phyloP scores from a whole-genome alignment of 1,140 invertebrate species.

The Drosophila nasuta region DNA sequence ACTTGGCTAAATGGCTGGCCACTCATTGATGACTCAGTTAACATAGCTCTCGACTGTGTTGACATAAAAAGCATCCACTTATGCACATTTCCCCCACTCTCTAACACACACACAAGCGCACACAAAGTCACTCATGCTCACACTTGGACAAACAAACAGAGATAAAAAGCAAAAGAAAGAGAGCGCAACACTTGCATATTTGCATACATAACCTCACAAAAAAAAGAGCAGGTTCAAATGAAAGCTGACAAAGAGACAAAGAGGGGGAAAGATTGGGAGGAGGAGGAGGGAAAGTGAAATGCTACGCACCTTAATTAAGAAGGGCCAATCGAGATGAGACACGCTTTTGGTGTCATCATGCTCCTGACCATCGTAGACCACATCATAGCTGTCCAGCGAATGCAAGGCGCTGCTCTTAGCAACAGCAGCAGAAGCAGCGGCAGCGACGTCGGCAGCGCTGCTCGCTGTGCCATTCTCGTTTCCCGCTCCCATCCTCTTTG shows the following conservation, averaged over 20 bases:
- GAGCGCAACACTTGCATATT: conserved; percentile 33
- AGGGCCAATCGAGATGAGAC: conserved; percentile 79
- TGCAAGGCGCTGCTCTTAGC: conserved; percentile 29
- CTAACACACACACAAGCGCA: conserved; percentile 5
- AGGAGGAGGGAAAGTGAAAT: conserved; percentile 7
- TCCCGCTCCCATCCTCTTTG: conserved; percentile 14
- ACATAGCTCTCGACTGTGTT: conserved; percentile 42
- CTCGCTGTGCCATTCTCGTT: conserved; percentile 2
- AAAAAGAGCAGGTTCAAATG: conserved; percentile 10
- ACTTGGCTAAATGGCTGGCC: conserved; percentile 22
- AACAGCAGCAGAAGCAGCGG: neutral
- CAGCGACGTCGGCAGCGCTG: neutral
- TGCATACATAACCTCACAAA: conserved; percentile 69
- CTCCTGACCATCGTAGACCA: conserved; percentile 67
- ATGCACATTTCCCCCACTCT: conserved; percentile 32
- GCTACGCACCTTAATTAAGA: conserved; percentile 77
- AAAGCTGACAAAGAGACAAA: neutral
- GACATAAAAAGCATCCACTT: conserved; percentile 61
- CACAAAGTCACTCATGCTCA: conserved; percentile 7
- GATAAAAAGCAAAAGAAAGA: conserved; percentile 11
- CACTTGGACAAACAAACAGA: conserved; percentile 2
- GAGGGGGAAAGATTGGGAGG: neutral
- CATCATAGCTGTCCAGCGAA: conserved; percentile 57
- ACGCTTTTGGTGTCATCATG: conserved; percentile 70
- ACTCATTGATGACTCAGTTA: conserved; percentile 42